Evolutionary conservation across 2,113 vertebrate genomes (phyloP).

Genomic region (Psittacara wagleri): DNA sequence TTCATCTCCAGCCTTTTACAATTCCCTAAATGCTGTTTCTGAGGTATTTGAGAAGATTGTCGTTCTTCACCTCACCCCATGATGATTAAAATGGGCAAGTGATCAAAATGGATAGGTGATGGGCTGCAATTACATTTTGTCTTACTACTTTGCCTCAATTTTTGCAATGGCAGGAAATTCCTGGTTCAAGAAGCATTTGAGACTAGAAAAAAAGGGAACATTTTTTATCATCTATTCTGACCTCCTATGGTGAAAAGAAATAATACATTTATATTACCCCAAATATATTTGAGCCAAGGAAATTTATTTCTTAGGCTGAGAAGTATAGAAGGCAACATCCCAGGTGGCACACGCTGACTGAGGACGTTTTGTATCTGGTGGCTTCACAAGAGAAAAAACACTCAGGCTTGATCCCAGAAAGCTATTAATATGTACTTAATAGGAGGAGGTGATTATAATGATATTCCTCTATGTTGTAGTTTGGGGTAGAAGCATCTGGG

Average conservation of each 20-base stretch:
- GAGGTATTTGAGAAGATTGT: constrained; percentile 47
- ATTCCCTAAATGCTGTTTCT: not conserved
- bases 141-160: not conserved
- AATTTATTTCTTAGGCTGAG: not conserved
- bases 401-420: not conserved
- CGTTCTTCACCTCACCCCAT: not conserved
- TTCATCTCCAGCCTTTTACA: not conserved
- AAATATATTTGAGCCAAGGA: not conserved
- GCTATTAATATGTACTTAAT: not conserved
- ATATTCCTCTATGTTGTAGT: not conserved
- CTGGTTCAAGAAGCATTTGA: not conserved
- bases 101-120: not conserved
- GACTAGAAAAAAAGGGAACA: not conserved
- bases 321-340: not conserved
- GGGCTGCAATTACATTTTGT: not conserved
- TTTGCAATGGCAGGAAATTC: not conserved
- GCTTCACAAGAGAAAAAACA: not conserved
- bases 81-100: not conserved
- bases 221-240: not conserved
- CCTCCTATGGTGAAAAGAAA: not conserved
- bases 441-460: not conserved
- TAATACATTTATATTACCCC: too few relatives aligned
- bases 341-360: not conserved
- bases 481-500: not conserved
- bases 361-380: not conserved